Conservation (phyloP, 2,888 invertebrate genomes). For the Microctonus aethiopoides region DNA sequence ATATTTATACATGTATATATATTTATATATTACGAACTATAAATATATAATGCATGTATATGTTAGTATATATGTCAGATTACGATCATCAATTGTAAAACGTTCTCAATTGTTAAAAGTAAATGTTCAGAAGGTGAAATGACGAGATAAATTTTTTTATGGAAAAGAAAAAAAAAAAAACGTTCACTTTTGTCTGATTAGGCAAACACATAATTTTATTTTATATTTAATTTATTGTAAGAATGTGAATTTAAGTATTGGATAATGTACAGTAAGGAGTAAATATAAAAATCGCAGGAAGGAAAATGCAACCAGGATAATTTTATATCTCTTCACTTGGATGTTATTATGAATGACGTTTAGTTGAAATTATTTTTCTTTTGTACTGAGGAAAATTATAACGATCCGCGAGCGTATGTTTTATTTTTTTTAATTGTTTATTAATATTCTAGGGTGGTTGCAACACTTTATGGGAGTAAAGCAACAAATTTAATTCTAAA, state of each 20-base stretch:
- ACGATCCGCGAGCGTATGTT: slow-evolving; percentile 24
- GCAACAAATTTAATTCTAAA: slow-evolving; percentile 10
- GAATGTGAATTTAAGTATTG: neutral
- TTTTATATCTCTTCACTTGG: slow-evolving; percentile 22
- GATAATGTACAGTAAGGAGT: neutral
- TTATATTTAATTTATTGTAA: neutral
- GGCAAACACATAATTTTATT: neutral
- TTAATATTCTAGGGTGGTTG: slow-evolving; percentile 35
- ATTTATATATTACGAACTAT: no score
- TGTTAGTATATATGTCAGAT: neutral
- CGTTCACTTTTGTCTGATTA: slow-evolving; percentile 1
- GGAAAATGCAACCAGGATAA: slow-evolving; percentile 21
- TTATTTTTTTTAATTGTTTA: slow-evolving; percentile 30
- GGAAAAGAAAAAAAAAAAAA: no score
- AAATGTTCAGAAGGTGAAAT: neutral
- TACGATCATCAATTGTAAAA: neutral
- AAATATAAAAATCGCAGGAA: neutral
- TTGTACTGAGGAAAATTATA: slow-evolving; percentile 15
- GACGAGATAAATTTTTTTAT: neutral
- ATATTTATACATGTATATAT: no score
- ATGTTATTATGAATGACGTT: neutral
- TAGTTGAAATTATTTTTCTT: slow-evolving; percentile 9
- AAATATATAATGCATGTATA: no score
- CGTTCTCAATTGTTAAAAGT: neutral
- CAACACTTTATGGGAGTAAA: slow-evolving; percentile 30